Conservation (phyloP, 2,888 invertebrate genomes). For the Leistus spinibarbis region DNA sequence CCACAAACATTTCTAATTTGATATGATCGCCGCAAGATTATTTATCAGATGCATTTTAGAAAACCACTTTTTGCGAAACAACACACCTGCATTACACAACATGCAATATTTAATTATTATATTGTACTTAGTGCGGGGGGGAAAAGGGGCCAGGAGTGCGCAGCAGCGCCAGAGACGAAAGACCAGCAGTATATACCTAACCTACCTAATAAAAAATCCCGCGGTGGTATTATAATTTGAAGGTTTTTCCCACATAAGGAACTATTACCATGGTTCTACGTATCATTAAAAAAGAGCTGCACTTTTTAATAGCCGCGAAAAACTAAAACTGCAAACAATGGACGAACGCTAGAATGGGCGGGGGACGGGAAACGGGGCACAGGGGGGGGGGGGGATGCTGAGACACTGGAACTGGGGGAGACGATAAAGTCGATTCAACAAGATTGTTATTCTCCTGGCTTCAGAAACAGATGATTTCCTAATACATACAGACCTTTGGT, state of each 20-base stretch:
- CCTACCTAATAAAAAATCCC: conserved; percentile 21
- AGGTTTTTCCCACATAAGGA: conserved; percentile 38
- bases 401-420: conserved; percentile 4
- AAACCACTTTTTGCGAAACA: conserved; percentile 10
- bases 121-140: background rate
- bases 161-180: background rate
- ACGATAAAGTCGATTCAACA: background rate
- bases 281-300: conserved; percentile 17
- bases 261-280: conserved; percentile 26
- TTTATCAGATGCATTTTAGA: conserved; percentile 15
- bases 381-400: background rate
- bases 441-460: too few species aligned
- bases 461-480: too few species aligned
- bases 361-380: conserved; percentile 18
- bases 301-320: conserved; percentile 27
- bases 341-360: background rate
- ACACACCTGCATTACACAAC: conserved; percentile 14
- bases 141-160: background rate
- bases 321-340: conserved; percentile 30
- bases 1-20: background rate
- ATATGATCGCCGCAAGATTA: background rate
- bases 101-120: conserved; percentile 19
- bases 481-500: too few species aligned
- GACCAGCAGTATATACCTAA: background rate
- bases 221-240: conserved; percentile 35